These are phyloP conservation scores for Gallinago paraguaiae DNA, from an alignment of 2,113 vertebrate genomes.

Conservation along the genomic window DNA sequence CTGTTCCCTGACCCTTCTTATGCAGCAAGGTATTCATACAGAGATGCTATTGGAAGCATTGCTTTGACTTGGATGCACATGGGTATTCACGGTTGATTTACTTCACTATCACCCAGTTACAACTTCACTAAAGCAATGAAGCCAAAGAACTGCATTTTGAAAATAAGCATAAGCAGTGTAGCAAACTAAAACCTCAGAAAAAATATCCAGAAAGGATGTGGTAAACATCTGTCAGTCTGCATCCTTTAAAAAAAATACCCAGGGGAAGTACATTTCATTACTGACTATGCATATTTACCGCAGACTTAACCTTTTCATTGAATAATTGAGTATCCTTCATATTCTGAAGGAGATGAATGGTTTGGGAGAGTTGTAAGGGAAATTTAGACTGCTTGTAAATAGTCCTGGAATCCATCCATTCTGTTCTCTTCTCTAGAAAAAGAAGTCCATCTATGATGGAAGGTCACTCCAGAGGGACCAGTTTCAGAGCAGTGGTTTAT, in stretches of 20 bases:
- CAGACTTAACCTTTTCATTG: constrained; percentile 49
- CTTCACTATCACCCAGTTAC: background rate
- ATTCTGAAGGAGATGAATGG: constrained; percentile 24
- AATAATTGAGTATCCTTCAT: constrained; percentile 25
- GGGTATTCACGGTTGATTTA: background rate
- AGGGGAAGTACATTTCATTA: constrained; percentile 49
- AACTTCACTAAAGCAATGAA: constrained; percentile 5
- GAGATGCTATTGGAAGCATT: background rate
- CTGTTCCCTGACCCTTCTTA: background rate
- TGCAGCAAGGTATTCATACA: background rate
- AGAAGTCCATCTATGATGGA: background rate
- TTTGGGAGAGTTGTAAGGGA: background rate
- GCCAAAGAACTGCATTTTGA: background rate
- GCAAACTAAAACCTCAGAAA: constrained; percentile 4
- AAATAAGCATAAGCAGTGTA: background rate
- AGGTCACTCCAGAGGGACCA: background rate
- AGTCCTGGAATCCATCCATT: background rate
- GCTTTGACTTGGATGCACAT: background rate
- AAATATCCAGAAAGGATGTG: constrained; percentile 48
- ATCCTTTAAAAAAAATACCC: constrained; percentile 33
- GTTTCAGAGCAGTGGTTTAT: background rate
- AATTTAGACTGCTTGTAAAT: constrained; percentile 20
- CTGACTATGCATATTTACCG: background rate
- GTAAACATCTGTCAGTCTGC: constrained; percentile 20
- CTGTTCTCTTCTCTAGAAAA: background rate